Evolutionary conservation across 2,888 invertebrate genomes (phyloP), one percentile per base, ranked within the genome.

Genomic region (Ligdia adustata): DNA sequence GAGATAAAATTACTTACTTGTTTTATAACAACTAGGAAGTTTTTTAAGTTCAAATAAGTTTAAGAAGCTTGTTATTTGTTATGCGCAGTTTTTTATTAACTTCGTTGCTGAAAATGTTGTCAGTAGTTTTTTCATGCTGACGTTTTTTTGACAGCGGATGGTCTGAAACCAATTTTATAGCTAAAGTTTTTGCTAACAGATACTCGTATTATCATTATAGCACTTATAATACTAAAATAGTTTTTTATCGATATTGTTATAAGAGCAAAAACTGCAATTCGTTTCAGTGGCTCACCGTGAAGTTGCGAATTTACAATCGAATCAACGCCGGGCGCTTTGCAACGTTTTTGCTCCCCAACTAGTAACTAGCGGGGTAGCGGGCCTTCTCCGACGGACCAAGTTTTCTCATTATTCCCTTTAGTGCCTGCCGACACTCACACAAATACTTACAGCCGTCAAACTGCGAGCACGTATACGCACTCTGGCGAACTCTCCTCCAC

Each of bases 371-470:
- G 57, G 48, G 61, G 59, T 64, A 66, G 69, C 65, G 67, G 16
- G 33, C 33, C 33, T 72, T 68, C 71, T 72, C 67, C 69, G 62
- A 64, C 68, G 68, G 79, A 63, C 68, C 75, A 88, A 89, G 85
- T 89, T 88, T 87, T 85, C 86, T 88, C 88, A 88, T 89, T 87
- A 88, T 73, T 74, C 71, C 73, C 74, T 69, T 79, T 76, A 79
- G 73, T 75, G 69, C 70, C 64, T 69, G 66, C 71, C 73, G 67
- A 69, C 72, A 71, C 76, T 77, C 69, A 69, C 70, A 74, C 74
- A 73, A 68, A 72, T 74, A 75, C 70, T 73, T 72, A 75, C 66
- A 66, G 63, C 59, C 72, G 64, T 73, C 74, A 75, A 77, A 76
- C 68, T 66, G 48, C 14, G 32, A 55, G 69, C 72, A 75, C 76